Evolutionary conservation across 2,888 invertebrate species (phyloP), one percentile per base, ranked within the genome.

Genomic region (Parelbella ahira): DNA sequence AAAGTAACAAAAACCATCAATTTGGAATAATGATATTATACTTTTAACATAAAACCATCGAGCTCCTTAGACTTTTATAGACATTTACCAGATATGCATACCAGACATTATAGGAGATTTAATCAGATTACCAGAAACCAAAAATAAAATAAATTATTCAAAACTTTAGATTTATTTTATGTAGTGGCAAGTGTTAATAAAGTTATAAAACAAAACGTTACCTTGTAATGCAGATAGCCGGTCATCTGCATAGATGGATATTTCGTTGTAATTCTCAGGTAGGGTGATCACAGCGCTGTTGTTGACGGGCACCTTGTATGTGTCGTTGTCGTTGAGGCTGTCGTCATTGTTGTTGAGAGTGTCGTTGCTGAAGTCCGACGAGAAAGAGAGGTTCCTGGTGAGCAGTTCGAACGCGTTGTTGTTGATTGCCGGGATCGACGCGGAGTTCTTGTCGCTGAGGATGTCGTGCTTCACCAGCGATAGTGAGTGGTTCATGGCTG

Each of bases 201-300:
- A n/a, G n/a, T n/a, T n/a, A n/a, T n/a, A n/a, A n/a, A n/a, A n/a
- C n/a, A n/a, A 20, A 9, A 15, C 13, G 52, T 54, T 48, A 87
- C 88, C 88, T 74, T 88, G 88, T 49, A 83, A 61, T 25, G 87
- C 84, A 19, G 83, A 80, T 12, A 88, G 60, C 58, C 86, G 88
- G 10, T 86, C 87, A 18, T 87, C 82, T 3, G 83, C 66, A 48
- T 86, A 76, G 7, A 86, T 80, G 13, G 86, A 80, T 58, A 88
- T 87, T 54, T 88, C 87, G 56, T 84, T 88, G 48, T 88, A 88
- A 61, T 88, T 88, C 56, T 88, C 88, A 0, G 76, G 63, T 20
- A 81, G 44, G 1, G 73, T 51, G 0, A 72, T 67, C 2, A 87
- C 81, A 0, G 79, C 74, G 6, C 68, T 70, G 44, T 82, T 84